A percentile compares a stretch with the other conserved stretches of the same genome.
Evolutionary conservation across 2,888 invertebrate genomes (phyloP).

Genomic region (Cheiracanthium punctorium): DNA sequence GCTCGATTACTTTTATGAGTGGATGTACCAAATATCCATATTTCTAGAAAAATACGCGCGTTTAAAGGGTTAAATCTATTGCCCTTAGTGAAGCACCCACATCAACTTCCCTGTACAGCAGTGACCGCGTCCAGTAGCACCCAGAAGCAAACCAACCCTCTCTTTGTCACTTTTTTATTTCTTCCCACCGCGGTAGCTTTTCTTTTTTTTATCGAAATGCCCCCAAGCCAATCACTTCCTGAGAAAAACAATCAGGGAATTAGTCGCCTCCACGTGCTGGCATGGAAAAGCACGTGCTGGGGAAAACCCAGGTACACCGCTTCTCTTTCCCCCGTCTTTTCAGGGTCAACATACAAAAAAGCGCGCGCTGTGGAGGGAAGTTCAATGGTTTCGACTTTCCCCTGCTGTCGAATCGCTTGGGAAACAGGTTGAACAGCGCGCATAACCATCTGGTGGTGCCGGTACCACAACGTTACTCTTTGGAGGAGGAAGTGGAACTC

Average conservation of each 20-base stretch:
- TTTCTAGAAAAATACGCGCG: too few relatives aligned
- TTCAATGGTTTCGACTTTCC: slow-evolving; percentile 18
- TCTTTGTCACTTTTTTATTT: too few relatives aligned
- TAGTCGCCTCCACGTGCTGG: slow-evolving; percentile 16
- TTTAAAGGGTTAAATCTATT: too few relatives aligned
- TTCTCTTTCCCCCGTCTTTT: slow-evolving; percentile 1
- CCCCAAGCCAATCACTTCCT: background rate
- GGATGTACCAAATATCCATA: too few relatives aligned
- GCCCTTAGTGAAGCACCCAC: too few relatives aligned
- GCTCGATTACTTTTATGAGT: too few relatives aligned
- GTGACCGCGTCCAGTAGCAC: too few relatives aligned
- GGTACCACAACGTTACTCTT: too few relatives aligned
- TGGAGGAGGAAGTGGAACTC: too few relatives aligned
- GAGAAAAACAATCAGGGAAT: background rate
- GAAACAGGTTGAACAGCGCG: slow-evolving; percentile 17
- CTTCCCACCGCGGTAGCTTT: too few relatives aligned
- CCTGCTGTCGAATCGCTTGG: background rate
- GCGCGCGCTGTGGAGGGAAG: too few relatives aligned
- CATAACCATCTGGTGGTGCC: background rate
- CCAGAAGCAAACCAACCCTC: background rate
- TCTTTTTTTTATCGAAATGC: background rate
- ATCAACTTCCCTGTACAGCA: too few relatives aligned
- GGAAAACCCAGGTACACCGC: slow-evolving; percentile 40
- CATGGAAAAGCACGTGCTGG: slow-evolving; percentile 30
- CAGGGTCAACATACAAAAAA: slow-evolving; percentile 25